Evolutionary conservation across 2,113 vertebrate genomes (phyloP), one percentile per base, ranked within the genome.

Genomic region (Aythya baeri): DNA sequence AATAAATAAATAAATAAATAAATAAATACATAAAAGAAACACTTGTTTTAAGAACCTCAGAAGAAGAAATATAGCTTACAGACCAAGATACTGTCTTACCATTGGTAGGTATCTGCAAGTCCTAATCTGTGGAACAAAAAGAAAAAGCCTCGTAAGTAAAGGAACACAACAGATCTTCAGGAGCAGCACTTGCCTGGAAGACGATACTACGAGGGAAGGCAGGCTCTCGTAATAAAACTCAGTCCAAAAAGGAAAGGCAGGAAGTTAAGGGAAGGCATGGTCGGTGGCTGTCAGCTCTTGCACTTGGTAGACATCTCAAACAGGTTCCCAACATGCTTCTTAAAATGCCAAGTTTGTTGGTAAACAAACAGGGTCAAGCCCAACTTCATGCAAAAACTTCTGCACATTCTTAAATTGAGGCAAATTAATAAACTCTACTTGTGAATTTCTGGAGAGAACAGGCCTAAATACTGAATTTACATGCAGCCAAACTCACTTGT

Each of bases 41-140:
- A 75, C 8, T 26, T 78, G 4, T 29, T 84, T 72, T 36, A 76
- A 43, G 7, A 81, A 12, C 52, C 49, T 75, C 38, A 67, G 74
- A 90, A 88, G 17, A 88, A 71, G 36, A 82, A 80, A 75, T 0
- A 74, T 0, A 74, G 44, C 14, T 82, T 93, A 32, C 21, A 89
- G 41, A 91, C 1, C 29, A 93, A 79, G 57, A 15, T 1, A 65
- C 26, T 26, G 59, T 88, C 98, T 99, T 99, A 99, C 99, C 99
- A 99, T 93, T 98, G 98, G 96, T 99, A 99, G 63, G 97, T 65
- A 49, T 99, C 98, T 41, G 96, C n/a, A 36, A 99, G 97, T 94
- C 98, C 98, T 71, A 80, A 97, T 89, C 99, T 99, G 97, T 74
- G 95, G 97, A 97, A 97, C 29, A 23, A 94, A 94, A 96, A 96